Conservation (phyloP, 2,113 vertebrate species). For the Tursiops truncatus region DNA sequence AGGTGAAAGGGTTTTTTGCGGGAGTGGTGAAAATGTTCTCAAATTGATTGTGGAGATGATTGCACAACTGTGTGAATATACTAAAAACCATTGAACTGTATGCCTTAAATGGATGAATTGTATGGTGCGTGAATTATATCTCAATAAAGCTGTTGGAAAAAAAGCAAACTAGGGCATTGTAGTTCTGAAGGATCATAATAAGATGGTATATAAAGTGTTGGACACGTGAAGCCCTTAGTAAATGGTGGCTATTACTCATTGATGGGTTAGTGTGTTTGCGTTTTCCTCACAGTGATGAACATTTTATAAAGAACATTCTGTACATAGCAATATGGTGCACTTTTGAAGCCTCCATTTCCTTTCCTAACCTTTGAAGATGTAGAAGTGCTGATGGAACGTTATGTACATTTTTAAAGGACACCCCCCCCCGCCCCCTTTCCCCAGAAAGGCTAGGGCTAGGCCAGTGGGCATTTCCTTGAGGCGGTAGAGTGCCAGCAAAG, state of each 20-base stretch:
- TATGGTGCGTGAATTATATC: neutral
- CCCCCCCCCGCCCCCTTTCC: neutral
- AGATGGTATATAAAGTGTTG: neutral
- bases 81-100: neutral
- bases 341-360: neutral
- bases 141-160: neutral
- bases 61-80: neutral
- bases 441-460: neutral
- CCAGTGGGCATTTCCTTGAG: neutral
- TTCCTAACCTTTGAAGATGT: neutral
- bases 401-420: neutral
- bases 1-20: neutral
- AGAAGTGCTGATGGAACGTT: neutral
- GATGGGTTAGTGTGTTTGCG: neutral
- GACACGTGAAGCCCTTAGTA: neutral
- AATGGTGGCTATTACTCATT: neutral
- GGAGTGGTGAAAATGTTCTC: conserved; percentile 5
- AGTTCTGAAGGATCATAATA: neutral
- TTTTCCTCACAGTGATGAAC: neutral
- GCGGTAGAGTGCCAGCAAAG: neutral
- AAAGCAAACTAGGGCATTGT: neutral
- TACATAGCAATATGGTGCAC: neutral
- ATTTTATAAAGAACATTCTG: neutral
- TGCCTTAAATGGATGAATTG: neutral
- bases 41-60: neutral